Conservation (phyloP, 2,888 invertebrate species). For the Matsumyia berberina region DNA sequence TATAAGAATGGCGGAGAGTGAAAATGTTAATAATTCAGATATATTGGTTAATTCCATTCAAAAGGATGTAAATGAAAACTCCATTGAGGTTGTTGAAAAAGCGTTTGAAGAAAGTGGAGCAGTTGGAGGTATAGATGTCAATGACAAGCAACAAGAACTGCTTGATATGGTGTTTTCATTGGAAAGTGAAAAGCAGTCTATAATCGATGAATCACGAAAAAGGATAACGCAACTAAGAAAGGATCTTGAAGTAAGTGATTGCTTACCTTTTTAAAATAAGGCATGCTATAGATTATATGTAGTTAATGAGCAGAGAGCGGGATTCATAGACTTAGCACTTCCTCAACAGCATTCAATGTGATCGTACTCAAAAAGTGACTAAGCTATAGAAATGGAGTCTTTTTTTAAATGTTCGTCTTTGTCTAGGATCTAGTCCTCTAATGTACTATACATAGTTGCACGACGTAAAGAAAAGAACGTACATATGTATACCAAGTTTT, state of each 20-base stretch:
- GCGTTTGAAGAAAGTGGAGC: constrained; percentile 56
- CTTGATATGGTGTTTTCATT: constrained; percentile 83
- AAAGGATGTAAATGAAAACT: constrained; percentile 63
- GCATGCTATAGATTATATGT: too few species aligned
- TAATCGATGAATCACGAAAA: constrained; percentile 83
- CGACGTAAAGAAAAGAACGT: too few species aligned
- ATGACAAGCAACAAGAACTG: constrained; percentile 80
- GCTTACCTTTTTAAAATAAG: too few species aligned
- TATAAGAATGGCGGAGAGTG: constrained; percentile 46
- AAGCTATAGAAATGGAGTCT: too few species aligned
- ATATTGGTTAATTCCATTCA: neutral
- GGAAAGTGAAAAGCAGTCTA: constrained; percentile 83
- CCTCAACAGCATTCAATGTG: too few species aligned
- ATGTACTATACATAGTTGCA: too few species aligned
- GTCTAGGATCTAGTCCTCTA: too few species aligned
- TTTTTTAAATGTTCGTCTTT: too few species aligned
- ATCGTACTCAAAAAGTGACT: too few species aligned
- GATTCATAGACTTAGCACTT: too few species aligned
- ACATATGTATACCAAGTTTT: too few species aligned
- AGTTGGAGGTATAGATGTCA: constrained; percentile 47
- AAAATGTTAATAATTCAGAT: constrained; percentile 38
- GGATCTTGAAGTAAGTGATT: constrained; percentile 83
- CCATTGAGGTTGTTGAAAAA: constrained; percentile 5
- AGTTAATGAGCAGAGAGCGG: too few species aligned
- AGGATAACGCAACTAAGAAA: constrained; percentile 81